Conservation (phyloP, 2,888 invertebrate species). For the Gonocerus acuteangulatus region DNA sequence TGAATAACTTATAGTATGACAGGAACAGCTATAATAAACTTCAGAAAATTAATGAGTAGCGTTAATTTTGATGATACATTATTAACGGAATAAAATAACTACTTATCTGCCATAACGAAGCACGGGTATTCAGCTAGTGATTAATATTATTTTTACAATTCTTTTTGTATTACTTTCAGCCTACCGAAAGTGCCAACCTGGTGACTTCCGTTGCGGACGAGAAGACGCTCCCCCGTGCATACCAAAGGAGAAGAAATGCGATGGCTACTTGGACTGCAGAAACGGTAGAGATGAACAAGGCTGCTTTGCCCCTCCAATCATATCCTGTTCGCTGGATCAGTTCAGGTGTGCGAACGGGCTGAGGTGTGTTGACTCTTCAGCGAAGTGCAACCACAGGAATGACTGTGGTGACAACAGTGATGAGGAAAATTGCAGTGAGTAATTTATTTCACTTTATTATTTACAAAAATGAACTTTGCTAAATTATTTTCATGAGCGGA, state of each 20-base stretch:
- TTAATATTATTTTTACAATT: too few relatives aligned
- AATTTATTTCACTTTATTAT: background rate
- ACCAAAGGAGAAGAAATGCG: constrained; percentile 80
- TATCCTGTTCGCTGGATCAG: constrained; percentile 68
- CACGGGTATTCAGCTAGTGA: too few relatives aligned
- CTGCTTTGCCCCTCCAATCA: constrained; percentile 50
- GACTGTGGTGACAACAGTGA: constrained; percentile 89
- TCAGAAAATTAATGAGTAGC: too few relatives aligned
- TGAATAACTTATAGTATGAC: too few relatives aligned
- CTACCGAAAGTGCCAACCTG: constrained; percentile 76
- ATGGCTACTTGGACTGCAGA: constrained; percentile 84
- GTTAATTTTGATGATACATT: too few relatives aligned
- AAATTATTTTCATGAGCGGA: too few relatives aligned
- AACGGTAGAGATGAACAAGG: constrained; percentile 72
- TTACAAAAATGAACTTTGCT: too few relatives aligned
- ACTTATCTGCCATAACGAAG: too few relatives aligned
- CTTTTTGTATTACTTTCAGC: too few relatives aligned
- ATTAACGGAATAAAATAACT: too few relatives aligned
- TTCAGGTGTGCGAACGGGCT: constrained; percentile 69
- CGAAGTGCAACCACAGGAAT: constrained; percentile 80
- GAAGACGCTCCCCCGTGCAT: constrained; percentile 68
- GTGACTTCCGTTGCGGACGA: constrained; percentile 65
- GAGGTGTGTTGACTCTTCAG: constrained; percentile 68
- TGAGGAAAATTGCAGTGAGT: constrained; percentile 81
- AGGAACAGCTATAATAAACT: too few relatives aligned